phyloP scores from a whole-genome alignment of 2,797 vertebrate genomes.

The Anas acuta region DNA sequence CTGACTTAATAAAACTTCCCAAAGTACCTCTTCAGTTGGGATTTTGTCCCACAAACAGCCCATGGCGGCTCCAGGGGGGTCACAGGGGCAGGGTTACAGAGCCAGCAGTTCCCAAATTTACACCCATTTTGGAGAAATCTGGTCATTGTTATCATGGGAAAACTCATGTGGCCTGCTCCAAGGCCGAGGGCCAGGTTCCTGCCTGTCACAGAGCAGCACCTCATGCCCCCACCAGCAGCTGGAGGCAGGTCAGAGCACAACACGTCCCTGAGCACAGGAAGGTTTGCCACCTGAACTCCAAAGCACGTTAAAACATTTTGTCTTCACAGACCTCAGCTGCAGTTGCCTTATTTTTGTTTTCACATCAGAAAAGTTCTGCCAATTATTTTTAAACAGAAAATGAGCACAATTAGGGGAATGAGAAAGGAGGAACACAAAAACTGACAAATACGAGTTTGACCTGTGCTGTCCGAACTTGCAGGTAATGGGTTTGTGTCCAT shows the following conservation, averaged over 20 bases:
- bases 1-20: background rate
- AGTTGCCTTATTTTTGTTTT: background rate
- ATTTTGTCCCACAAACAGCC: background rate
- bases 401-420: constrained; percentile 25
- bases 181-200: background rate
- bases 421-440: constrained; percentile 24
- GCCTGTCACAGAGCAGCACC: background rate
- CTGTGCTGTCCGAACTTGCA: constrained; percentile 22
- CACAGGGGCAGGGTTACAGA: background rate
- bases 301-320: background rate
- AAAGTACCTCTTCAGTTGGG: background rate
- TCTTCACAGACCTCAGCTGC: constrained; percentile 1
- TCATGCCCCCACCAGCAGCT: background rate
- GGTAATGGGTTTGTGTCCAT: constrained; percentile 21
- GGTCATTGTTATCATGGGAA: background rate
- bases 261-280: background rate
- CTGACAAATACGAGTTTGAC: background rate
- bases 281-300: background rate
- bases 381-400: constrained; percentile 41
- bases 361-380: background rate
- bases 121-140: background rate
- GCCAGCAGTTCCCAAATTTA: background rate
- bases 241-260: background rate
- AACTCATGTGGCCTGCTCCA: accelerated
- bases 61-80: no score